Percentiles rank a stretch among this genome's conserved stretches.
phyloP scores from a whole-genome alignment of 2,797 vertebrate genomes.

The Amphiprion clarkii region DNA sequence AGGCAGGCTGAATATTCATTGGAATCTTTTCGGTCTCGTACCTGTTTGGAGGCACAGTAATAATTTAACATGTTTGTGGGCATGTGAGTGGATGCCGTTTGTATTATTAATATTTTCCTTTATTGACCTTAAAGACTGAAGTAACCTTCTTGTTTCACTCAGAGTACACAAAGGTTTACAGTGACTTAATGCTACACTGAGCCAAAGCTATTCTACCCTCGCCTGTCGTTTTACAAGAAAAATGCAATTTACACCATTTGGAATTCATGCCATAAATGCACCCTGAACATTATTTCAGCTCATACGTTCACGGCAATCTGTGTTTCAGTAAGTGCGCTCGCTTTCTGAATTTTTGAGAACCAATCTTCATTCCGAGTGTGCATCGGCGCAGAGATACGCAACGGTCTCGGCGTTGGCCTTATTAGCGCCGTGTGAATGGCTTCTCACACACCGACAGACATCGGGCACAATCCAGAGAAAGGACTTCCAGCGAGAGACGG shows the following conservation, averaged over 20 bases:
- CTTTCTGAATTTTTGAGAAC: neutral
- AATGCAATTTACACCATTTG: no score
- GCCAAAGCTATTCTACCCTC: neutral
- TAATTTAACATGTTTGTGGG: no score
- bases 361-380: constrained; percentile 7
- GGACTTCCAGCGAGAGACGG: constrained; percentile 30
- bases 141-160: no score
- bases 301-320: neutral
- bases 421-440: constrained; percentile 28
- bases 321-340: neutral
- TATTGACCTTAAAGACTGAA: no score
- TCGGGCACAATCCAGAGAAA: constrained; percentile 17
- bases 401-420: constrained; percentile 4
- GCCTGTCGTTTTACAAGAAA: no score
- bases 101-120: no score
- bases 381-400: neutral
- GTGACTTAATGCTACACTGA: no score
- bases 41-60: neutral
- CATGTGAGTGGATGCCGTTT: no score
- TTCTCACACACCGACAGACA: constrained; percentile 32
- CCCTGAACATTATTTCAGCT: neutral
- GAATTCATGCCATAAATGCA: neutral
- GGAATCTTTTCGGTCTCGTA: neutral
- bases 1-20: neutral
- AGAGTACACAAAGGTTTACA: neutral